phyloP scores from a whole-genome alignment of 92 coral and sea anemone genomes.

The Umimayanthus chanpuru region DNA sequence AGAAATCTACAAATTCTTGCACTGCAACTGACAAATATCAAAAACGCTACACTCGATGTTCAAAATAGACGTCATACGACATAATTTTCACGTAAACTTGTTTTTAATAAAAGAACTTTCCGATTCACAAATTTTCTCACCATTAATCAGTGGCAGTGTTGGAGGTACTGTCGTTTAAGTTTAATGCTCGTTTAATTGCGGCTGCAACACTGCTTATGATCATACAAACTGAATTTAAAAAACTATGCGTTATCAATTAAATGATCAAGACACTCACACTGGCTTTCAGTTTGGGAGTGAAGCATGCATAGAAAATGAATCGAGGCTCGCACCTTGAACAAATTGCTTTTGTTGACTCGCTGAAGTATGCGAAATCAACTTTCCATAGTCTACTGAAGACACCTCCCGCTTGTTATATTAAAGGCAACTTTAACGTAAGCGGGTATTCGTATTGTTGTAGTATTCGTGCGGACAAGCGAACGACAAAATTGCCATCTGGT shows the following conservation, averaged over 20 bases:
- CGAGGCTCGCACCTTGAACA: not conserved
- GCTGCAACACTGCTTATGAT: not conserved
- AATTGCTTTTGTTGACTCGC: constrained; percentile 1
- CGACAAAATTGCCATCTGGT: not conserved
- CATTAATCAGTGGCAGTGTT: not conserved
- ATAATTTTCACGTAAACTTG: not conserved
- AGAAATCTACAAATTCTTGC: not conserved
- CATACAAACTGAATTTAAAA: not conserved
- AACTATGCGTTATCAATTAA: constrained; percentile 33
- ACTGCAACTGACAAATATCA: not conserved
- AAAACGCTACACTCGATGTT: not conserved
- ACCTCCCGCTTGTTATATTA: not conserved
- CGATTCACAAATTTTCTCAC: not conserved
- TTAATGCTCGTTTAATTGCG: not conserved
- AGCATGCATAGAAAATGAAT: not conserved
- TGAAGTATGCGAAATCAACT: not conserved
- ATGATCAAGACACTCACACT: not conserved
- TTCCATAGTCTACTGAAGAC: not conserved
- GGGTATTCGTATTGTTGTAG: constrained; percentile 5
- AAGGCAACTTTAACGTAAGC: not conserved
- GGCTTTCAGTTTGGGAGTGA: not conserved
- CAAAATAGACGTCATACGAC: not conserved
- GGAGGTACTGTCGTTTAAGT: not conserved
- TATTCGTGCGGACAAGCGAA: constrained; percentile 7
- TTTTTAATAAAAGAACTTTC: not conserved